Evolutionary conservation across 2,888 invertebrate genomes (phyloP), one percentile per base, ranked within the genome.

Genomic region (Cenopis cana): DNA sequence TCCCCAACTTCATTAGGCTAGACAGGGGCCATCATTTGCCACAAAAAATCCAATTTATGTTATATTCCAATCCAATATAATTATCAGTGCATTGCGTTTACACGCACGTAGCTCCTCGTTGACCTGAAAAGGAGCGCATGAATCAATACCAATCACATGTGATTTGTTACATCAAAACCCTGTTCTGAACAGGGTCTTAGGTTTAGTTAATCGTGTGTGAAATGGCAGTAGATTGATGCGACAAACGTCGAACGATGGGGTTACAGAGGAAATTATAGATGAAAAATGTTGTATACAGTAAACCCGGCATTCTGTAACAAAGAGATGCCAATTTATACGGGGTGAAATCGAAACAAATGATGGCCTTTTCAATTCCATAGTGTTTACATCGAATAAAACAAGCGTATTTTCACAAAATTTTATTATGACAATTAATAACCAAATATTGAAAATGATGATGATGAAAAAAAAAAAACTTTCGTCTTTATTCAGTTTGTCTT

Each of bases 1-100:
- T 24, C 29, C 33, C 55, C n/a, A 14, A 14, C 55, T 14, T 55
- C 55, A 55, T 55, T 55, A 55, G n/a, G 46, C 29, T 55, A 29
- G 55, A 55, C 55, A 14, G 55, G 46, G 8, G n/a, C 46, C 14
- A 12, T n/a, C 0, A 14, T n/a, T 46, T n/a, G n/a, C 46, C 12
- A 46, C 46, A n/a, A 8, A n/a, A 12, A 6, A 46, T 46, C n/a
- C 14, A 46, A 46, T 46, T 46, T 41, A 4, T 5, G 14, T 14
- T n/a, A 1, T 1, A 46, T 46, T 46, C 6, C 46, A 46, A 46
- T 46, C n/a, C 41, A 14, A 41, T 41, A 0, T 46, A n/a, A n/a
- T 8, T n/a, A n/a, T 46, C 46, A 46, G n/a, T 46, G n/a, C 46
- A 46, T 46, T n/a, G 8, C 8, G 46, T n/a, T n/a, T 12, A 12